Percentiles rank a stretch among this genome's conserved stretches.
Conservation (phyloP, 1,140 invertebrate species). For the Bradysia coprophila region DNA sequence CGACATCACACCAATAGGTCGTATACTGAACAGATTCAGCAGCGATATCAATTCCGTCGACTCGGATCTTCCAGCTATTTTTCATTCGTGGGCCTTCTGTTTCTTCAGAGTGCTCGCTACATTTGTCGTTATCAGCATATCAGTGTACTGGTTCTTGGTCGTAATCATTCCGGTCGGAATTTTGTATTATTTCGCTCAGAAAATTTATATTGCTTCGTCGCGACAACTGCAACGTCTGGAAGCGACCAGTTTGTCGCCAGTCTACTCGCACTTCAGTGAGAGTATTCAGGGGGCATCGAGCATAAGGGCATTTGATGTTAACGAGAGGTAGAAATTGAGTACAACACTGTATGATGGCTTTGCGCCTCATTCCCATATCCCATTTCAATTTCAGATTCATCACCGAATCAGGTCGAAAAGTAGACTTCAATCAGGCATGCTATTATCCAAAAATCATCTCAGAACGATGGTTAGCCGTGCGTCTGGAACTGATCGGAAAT, state of each 20-base stretch:
- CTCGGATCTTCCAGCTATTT: slow-evolving; percentile 48
- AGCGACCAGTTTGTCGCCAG: slow-evolving; percentile 41
- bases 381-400: slow-evolving; percentile 1
- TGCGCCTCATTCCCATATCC: neutral
- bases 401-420: neutral
- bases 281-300: slow-evolving; percentile 20
- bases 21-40: slow-evolving; percentile 69
- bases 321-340: neutral
- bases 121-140: slow-evolving; percentile 74
- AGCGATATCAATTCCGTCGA: slow-evolving; percentile 69
- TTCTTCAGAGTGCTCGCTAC: slow-evolving; percentile 65
- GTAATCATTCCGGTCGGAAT: slow-evolving; percentile 70
- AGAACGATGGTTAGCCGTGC: slow-evolving; percentile 58
- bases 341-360: neutral
- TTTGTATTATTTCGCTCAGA: slow-evolving; percentile 80
- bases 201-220: slow-evolving; percentile 87
- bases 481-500: slow-evolving; percentile 62
- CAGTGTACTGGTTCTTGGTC: slow-evolving; percentile 69
- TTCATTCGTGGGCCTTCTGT: slow-evolving; percentile 48
- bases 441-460: slow-evolving; percentile 50
- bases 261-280: slow-evolving; percentile 50
- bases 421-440: slow-evolving; percentile 51
- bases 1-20: slow-evolving; percentile 69
- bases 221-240: slow-evolving; percentile 86
- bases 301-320: neutral